Percentiles rank a stretch among this genome's conserved stretches.
These are phyloP conservation scores for Euura lappo DNA, from an alignment of 1,140 invertebrate genomes.

Conservation along the genomic window DNA sequence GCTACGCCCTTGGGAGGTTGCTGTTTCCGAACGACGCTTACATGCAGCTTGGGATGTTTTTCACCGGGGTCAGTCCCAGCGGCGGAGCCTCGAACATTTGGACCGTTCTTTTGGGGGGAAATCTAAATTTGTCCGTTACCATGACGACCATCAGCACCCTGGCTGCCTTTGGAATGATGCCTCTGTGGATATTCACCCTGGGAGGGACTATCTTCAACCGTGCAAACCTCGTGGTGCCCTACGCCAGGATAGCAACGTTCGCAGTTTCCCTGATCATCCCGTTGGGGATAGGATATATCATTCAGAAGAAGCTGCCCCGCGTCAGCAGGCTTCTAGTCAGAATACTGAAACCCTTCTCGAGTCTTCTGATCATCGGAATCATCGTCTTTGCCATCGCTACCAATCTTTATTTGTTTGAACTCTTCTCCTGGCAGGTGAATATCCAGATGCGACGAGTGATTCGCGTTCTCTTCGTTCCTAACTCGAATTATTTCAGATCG, in stretches of 20 bases:
- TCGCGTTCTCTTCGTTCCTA: neutral
- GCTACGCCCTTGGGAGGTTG: slow-evolving; percentile 75
- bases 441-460: slow-evolving; percentile 10
- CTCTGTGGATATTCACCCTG: slow-evolving; percentile 94
- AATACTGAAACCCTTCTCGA: slow-evolving; percentile 86
- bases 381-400: slow-evolving; percentile 90
- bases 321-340: slow-evolving; percentile 74
- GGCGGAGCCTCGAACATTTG: slow-evolving; percentile 97
- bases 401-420: slow-evolving; percentile 89
- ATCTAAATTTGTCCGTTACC: slow-evolving; percentile 87
- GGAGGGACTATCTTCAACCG: slow-evolving; percentile 80
- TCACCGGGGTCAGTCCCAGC: slow-evolving; percentile 88
- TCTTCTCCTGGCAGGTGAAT: slow-evolving; percentile 87
- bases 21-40: slow-evolving; percentile 74
- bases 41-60: slow-evolving; percentile 88
- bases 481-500: slow-evolving; percentile 66
- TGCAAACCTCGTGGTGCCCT: slow-evolving; percentile 79
- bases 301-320: slow-evolving; percentile 73
- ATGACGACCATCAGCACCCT: slow-evolving; percentile 92
- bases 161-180: slow-evolving; percentile 91
- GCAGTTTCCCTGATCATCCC: slow-evolving; percentile 84
- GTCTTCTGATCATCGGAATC: slow-evolving; percentile 85
- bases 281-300: slow-evolving; percentile 77
- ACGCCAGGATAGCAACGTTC: slow-evolving; percentile 76
- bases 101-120: slow-evolving; percentile 87